phyloP scores from a whole-genome alignment of 2,797 vertebrate species.

The Channa striata region DNA sequence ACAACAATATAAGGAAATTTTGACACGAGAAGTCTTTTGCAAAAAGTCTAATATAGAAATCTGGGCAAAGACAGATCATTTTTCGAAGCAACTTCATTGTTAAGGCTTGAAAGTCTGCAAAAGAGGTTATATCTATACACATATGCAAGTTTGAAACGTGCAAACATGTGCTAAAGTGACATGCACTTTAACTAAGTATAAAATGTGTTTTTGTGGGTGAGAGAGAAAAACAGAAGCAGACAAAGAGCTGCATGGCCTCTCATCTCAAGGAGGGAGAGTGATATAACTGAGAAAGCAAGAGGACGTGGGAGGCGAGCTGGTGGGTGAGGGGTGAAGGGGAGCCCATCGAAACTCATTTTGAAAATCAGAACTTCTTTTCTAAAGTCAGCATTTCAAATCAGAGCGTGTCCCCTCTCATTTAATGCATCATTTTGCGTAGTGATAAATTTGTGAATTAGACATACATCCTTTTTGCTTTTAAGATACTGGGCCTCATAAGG shows the following conservation, averaged over 20 bases:
- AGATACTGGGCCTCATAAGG: conserved; percentile 85
- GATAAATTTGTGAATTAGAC: conserved; percentile 91
- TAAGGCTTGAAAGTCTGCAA: conserved; percentile 20
- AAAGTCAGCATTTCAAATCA: conserved; percentile 90
- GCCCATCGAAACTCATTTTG: conserved; percentile 84
- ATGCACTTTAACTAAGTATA: conserved; percentile 9
- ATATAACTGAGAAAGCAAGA: conserved; percentile 75
- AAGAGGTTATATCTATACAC: background rate
- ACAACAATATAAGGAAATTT: conserved; percentile 13
- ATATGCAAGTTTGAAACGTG: conserved; percentile 1
- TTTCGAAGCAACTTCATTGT: conserved; percentile 29
- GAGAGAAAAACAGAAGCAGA: conserved; percentile 40
- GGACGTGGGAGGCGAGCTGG: conserved; percentile 77
- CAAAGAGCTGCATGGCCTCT: conserved; percentile 60
- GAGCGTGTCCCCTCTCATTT: conserved; percentile 88
- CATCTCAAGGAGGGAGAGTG: conserved; percentile 56
- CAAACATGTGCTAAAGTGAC: background rate
- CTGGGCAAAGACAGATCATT: conserved; percentile 26
- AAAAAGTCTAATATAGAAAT: conserved; percentile 29
- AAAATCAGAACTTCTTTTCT: conserved; percentile 87
- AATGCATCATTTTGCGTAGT: conserved; percentile 88
- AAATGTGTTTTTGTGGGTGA: conserved; percentile 16
- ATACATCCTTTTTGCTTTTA: conserved; percentile 87
- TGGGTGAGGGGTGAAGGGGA: conserved; percentile 74
- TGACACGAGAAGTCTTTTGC: background rate